Conservation (phyloP, 2,797 vertebrate genomes). For the Buphagus erythrorhynchus region DNA sequence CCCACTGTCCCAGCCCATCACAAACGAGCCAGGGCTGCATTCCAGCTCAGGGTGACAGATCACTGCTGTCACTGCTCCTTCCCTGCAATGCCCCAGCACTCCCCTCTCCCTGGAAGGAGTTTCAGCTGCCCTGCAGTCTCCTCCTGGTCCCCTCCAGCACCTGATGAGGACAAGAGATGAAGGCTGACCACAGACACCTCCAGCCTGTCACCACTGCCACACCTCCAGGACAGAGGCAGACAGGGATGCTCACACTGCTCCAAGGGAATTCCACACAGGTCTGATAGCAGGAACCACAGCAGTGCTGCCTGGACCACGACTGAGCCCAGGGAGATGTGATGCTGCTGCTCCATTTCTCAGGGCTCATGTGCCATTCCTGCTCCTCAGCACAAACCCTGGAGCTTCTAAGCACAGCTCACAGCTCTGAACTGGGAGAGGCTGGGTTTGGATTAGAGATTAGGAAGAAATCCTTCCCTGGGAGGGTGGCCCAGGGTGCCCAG, state of each 20-base stretch:
- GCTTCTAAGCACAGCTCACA: background rate
- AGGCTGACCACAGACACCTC: background rate
- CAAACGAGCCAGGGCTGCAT: background rate
- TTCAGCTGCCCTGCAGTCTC: background rate
- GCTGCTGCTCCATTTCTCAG: background rate
- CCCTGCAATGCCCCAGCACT: background rate
- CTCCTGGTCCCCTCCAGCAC: background rate
- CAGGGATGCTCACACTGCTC: background rate
- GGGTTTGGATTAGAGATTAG: no score
- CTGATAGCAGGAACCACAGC: fast-evolving
- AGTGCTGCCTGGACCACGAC: fast-evolving
- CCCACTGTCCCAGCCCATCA: background rate
- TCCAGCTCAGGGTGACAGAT: fast-evolving
- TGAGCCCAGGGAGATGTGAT: background rate
- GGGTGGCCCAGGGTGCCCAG: background rate
- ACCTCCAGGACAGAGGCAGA: background rate
- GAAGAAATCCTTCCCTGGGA: fast-evolving
- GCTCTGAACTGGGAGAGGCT: background rate
- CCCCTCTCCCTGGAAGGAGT: background rate
- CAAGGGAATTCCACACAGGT: fast-evolving
- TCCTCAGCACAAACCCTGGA: fast-evolving
- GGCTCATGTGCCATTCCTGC: fast-evolving
- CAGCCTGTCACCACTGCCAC: fast-evolving
- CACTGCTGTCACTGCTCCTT: background rate
- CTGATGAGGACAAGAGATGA: fast-evolving